Percentiles rank a stretch among this genome's conserved stretches.
These are phyloP conservation scores for Coelopa frigida DNA, from an alignment of 1,140 invertebrate species.

Conservation along the genomic window DNA sequence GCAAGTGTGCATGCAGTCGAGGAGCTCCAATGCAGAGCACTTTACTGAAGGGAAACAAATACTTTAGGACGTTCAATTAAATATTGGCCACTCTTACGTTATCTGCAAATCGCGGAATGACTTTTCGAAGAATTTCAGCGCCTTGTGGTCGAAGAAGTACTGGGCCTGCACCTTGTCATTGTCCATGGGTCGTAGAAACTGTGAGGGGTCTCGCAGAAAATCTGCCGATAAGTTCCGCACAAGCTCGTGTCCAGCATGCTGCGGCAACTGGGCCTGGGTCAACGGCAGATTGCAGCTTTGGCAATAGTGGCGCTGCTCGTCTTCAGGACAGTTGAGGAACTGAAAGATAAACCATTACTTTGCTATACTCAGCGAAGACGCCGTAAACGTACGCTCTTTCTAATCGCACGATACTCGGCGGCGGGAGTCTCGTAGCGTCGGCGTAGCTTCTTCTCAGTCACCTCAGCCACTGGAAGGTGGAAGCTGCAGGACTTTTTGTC, in stretches of 20 bases:
- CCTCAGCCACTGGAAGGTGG: constrained; percentile 16
- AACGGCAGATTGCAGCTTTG: constrained; percentile 9
- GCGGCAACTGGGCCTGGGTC: background rate
- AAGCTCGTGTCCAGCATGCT: constrained; percentile 6
- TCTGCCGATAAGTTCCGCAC: constrained; percentile 1
- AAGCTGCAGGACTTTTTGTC: constrained; percentile 60
- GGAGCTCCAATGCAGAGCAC: constrained; percentile 74
- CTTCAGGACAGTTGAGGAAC: background rate
- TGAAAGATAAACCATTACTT: background rate
- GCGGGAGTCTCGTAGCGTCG: background rate
- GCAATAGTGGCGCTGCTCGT: constrained; percentile 1
- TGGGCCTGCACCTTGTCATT: constrained; percentile 68
- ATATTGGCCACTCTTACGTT: too few species aligned
- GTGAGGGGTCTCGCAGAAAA: constrained; percentile 46
- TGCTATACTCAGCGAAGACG: too few species aligned
- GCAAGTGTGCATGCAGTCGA: constrained; percentile 62
- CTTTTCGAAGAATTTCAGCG: constrained; percentile 42
- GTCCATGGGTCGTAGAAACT: constrained; percentile 53
- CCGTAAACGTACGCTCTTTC: constrained; percentile 4
- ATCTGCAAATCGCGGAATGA: constrained; percentile 50
- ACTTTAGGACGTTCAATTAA: background rate
- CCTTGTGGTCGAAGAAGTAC: constrained; percentile 60
- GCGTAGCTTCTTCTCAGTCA: constrained; percentile 14
- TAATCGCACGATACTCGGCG: background rate
- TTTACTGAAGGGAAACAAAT: too few species aligned